Base-by-base conservation (phyloP, 2,888 invertebrate species). In the Ormyrus nitidulus region DNA sequence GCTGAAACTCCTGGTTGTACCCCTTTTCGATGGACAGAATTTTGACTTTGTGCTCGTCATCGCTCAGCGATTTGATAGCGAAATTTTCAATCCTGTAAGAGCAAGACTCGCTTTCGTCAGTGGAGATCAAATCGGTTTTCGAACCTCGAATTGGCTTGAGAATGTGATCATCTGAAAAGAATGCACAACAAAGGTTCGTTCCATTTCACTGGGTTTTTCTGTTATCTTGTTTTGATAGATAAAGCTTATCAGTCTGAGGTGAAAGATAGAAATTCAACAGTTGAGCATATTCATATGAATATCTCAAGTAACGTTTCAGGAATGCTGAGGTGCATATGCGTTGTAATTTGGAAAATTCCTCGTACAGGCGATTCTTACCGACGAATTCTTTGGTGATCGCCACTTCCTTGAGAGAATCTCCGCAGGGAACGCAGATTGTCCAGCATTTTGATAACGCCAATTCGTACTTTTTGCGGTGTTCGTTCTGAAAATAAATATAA, bases 361-460 rank as follows among this genome's bases (percentile, higher is more conserved):
- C 10, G 10, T 53, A n/a, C n/a, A 0, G 11, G 7, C 53, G 1
- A 68, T 44, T 81, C 73, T 54, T 84, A 87, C 86, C 85, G 71
- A 86, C 82, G 77, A 87, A 86, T 49, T 84, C 75, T 65, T 86
- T 84, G 9, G 85, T 84, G 65, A 87, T 85, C 5, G 81, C 77
- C 13, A 85, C 76, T 64, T 84, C 85, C 62, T 83, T 80, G 46
- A 87, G 77, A 8, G 85, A 86, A 66, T 84, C 82, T 48, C 79
- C 84, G 70, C 83, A 83, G 19, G 87, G 87, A n/a, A 87, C 84
- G 66, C 87, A 87, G 65, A 87, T 86, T 19, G 86, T 86, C 84
- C 87, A 86, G 68, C 86, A 86, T 78, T 86, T 86, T 2, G 85
- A 81, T 51, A 86, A 53, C 0, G 87, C 86, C 0, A 78, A 64